Conservation (phyloP, 2,113 vertebrate genomes). For the Willisornis vidua region DNA sequence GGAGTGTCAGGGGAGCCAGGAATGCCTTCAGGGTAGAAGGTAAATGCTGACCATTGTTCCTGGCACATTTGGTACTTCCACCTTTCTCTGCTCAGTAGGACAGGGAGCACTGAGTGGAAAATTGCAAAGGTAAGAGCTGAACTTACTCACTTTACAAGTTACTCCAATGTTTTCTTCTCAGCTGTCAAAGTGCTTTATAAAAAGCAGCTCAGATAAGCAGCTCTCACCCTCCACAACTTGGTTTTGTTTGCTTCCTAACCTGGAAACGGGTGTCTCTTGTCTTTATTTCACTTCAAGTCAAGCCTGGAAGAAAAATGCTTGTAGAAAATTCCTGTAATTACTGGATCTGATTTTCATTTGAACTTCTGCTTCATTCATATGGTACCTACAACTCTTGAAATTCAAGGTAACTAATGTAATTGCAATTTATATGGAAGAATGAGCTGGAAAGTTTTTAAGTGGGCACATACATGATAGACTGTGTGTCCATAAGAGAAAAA, state of each 20-base stretch:
- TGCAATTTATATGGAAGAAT: not conserved
- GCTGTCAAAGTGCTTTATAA: constrained; percentile 16
- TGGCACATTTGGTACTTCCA: not conserved
- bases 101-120: not conserved
- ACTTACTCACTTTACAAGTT: constrained; percentile 52
- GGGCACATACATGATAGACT: not conserved
- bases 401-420: constrained; percentile 24
- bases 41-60: constrained; percentile 29
- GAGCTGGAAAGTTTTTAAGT: not conserved
- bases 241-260: constrained; percentile 62
- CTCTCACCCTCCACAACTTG: constrained; percentile 58
- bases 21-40: constrained; percentile 11
- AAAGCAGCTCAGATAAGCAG: constrained; percentile 23
- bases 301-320: constrained; percentile 17
- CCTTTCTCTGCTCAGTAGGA: constrained; percentile 36
- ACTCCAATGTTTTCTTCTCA: constrained; percentile 6
- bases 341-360: constrained; percentile 71
- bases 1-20: constrained; percentile 4
- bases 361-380: constrained; percentile 50
- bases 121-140: constrained; percentile 14
- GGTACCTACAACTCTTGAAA: constrained; percentile 38
- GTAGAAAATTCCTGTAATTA: constrained; percentile 70
- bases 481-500: not conserved
- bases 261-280: constrained; percentile 51
- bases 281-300: constrained; percentile 67